phyloP scores from a whole-genome alignment of 2,888 invertebrate species.

The Adelphocoris suturalis region DNA sequence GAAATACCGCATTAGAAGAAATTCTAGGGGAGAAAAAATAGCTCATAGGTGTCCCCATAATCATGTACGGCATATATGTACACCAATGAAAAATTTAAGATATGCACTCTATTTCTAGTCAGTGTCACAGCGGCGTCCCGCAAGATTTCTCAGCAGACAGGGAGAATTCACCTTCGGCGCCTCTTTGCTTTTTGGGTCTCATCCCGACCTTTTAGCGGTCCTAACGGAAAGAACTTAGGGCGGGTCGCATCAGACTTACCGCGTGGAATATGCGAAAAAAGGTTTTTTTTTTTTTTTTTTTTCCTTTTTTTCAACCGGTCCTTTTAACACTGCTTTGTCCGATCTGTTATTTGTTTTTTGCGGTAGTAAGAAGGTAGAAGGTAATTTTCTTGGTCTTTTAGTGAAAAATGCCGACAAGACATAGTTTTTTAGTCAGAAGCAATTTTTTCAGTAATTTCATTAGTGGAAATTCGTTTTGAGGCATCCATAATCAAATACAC shows the following conservation, averaged over 20 bases:
- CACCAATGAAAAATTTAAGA: neutral
- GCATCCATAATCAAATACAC: too few relatives aligned
- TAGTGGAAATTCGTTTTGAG: too few relatives aligned
- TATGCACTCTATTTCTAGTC: neutral
- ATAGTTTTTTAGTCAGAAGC: neutral
- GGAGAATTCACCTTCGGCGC: neutral
- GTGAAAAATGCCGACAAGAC: slow-evolving; percentile 26
- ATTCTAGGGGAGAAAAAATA: neutral
- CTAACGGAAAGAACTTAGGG: slow-evolving; percentile 21
- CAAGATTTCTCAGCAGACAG: neutral
- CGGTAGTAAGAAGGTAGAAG: neutral
- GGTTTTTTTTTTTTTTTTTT: slow-evolving; percentile 35
- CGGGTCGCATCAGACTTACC: slow-evolving; percentile 44
- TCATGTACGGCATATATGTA: too few relatives aligned
- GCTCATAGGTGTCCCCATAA: too few relatives aligned
- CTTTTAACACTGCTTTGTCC: slow-evolving; percentile 34
- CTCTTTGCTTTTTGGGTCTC: slow-evolving; percentile 15
- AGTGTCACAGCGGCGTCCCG: neutral
- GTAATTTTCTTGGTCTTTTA: slow-evolving; percentile 26
- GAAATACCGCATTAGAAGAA: too few relatives aligned
- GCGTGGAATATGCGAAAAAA: slow-evolving; percentile 13
- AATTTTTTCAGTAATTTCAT: too few relatives aligned
- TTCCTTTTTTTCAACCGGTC: neutral
- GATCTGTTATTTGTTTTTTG: slow-evolving; percentile 6
- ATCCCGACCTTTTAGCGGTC: slow-evolving; percentile 57